Percentiles rank a stretch among this genome's conserved stretches.
phyloP scores from a whole-genome alignment of 2,113 vertebrate species.

The Nyctereutes procyonoides region DNA sequence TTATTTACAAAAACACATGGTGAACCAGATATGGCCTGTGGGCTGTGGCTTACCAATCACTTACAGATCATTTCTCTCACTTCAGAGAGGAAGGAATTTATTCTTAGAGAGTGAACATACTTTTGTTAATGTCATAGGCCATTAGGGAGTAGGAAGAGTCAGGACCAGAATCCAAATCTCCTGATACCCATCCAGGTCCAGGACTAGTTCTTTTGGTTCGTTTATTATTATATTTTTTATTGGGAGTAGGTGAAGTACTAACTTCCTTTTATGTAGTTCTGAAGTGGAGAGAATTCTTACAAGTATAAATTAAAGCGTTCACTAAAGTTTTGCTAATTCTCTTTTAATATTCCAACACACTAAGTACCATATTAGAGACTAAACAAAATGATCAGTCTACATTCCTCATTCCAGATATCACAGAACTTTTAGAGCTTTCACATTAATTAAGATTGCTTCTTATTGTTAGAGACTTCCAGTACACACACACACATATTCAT shows the following conservation, averaged over 20 bases:
- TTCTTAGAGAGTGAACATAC: background rate
- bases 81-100: background rate
- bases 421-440: background rate
- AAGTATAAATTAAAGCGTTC: background rate
- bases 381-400: background rate
- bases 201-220: background rate
- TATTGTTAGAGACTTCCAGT: background rate
- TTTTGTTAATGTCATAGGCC: slow-evolving; percentile 11
- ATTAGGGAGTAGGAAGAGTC: background rate
- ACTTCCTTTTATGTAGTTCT: background rate
- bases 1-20: background rate
- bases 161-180: background rate
- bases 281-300: background rate
- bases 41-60: background rate
- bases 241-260: background rate
- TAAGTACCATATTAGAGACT: background rate
- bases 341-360: background rate
- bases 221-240: background rate
- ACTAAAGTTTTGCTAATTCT: background rate
- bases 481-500: background rate
- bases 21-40: background rate
- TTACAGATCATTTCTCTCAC: background rate
- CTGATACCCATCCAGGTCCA: background rate
- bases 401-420: background rate
- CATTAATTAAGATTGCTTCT: background rate